phyloP scores from a whole-genome alignment of 2,888 invertebrate genomes.

The Apamea anceps region DNA sequence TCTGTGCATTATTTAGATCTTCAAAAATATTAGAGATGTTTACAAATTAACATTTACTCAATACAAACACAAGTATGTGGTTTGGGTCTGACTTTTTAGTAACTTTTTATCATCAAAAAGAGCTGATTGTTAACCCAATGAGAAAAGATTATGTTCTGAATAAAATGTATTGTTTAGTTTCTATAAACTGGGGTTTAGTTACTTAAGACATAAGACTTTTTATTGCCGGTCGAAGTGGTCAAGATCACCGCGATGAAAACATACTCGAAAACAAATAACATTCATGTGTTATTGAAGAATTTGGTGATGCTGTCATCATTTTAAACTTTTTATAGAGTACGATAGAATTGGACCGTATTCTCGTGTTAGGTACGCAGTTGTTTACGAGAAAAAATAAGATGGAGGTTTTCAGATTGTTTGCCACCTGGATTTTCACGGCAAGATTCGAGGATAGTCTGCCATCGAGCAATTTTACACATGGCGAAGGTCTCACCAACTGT shows the following conservation, averaged over 20 bases:
- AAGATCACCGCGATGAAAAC: neutral
- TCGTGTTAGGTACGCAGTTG: neutral
- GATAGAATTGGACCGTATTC: neutral
- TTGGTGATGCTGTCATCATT: neutral
- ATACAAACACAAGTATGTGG: too few species aligned
- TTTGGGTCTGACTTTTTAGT: neutral
- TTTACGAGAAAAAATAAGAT: neutral
- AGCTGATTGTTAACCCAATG: neutral
- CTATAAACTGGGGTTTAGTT: neutral
- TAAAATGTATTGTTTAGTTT: neutral
- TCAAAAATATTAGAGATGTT: neutral
- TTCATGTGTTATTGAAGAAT: neutral
- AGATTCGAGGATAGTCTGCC: neutral
- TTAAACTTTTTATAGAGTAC: constrained; percentile 6
- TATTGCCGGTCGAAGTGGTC: neutral
- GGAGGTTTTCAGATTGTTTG: neutral
- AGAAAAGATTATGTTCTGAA: neutral
- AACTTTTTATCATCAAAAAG: neutral
- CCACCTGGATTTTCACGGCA: constrained; percentile 12
- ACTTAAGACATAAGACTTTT: neutral
- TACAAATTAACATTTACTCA: neutral
- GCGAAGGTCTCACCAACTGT: neutral
- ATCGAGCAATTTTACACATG: constrained; percentile 14
- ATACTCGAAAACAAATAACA: neutral
- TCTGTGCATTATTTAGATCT: neutral